Percentiles rank a stretch among this genome's conserved stretches.
These are phyloP conservation scores for Cataglyphis rosenhaueri DNA, from an alignment of 2,888 invertebrate genomes.

Conservation along the genomic window DNA sequence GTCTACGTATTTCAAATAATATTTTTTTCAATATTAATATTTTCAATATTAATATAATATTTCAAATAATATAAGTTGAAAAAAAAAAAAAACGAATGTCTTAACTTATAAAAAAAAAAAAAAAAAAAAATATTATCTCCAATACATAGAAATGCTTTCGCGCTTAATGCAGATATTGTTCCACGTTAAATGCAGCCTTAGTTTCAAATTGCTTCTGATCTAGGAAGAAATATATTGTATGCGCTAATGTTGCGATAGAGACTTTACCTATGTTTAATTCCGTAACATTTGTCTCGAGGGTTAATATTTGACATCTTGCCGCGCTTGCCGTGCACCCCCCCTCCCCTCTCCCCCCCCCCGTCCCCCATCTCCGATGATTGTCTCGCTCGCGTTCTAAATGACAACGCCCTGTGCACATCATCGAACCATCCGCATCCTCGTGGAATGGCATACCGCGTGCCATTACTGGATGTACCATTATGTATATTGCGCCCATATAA, in stretches of 20 bases:
- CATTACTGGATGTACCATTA: constrained; percentile 10
- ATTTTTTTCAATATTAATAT: too few relatives aligned
- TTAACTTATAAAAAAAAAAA: not conserved
- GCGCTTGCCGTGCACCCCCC: too few relatives aligned
- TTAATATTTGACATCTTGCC: not conserved
- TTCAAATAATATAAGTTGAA: too few relatives aligned
- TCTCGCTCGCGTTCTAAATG: not conserved
- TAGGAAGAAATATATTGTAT: not conserved
- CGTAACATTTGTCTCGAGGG: not conserved
- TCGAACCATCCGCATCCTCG: not conserved
- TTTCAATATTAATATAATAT: too few relatives aligned
- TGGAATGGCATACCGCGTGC: constrained; percentile 13
- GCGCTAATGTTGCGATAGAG: not conserved
- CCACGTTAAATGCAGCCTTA: not conserved
- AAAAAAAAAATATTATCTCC: not conserved
- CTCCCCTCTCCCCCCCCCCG: too few relatives aligned
- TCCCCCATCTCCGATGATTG: not conserved
- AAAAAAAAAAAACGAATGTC: not conserved
- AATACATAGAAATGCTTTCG: not conserved
- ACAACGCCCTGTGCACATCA: not conserved
- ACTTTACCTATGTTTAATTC: not conserved
- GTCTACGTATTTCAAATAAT: not conserved
- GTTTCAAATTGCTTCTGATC: not conserved
- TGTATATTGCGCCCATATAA: not conserved
- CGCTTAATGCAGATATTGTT: not conserved